These are phyloP conservation scores for Saguinus imperator DNA, from an alignment of 2,113 vertebrate species.

Conservation along the genomic window DNA sequence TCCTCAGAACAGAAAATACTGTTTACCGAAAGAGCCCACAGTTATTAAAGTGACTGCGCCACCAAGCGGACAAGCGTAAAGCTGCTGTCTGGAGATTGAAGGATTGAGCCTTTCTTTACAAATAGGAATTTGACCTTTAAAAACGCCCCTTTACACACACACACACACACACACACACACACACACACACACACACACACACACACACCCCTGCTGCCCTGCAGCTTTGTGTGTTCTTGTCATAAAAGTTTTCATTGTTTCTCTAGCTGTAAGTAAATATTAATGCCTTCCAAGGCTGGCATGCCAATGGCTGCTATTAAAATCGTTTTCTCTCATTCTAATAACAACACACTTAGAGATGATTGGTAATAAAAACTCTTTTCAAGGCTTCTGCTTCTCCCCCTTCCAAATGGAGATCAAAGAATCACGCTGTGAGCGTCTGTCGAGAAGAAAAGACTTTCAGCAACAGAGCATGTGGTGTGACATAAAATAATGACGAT, in stretches of 20 bases:
- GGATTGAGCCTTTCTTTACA: not conserved
- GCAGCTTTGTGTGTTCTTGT: not conserved
- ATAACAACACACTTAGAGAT: conserved; percentile 60
- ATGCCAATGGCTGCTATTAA: conserved; percentile 45
- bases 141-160: not conserved
- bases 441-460: conserved; percentile 5
- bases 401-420: conserved; percentile 46
- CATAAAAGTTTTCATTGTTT: conserved; percentile 60
- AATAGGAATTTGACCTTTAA: not conserved
- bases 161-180: not conserved
- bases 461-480: not conserved
- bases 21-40: not conserved
- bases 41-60: conserved; percentile 57
- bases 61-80: conserved; percentile 59
- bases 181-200: not conserved
- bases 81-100: not conserved
- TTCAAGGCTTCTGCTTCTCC: conserved; percentile 19
- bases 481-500: conserved; percentile 56
- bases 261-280: conserved; percentile 32
- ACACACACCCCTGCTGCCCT: not conserved
- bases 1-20: not conserved
- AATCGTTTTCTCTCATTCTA: conserved; percentile 50
- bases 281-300: conserved; percentile 48
- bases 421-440: conserved; percentile 29
- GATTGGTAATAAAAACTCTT: conserved; percentile 42